phyloP scores from a whole-genome alignment of 2,113 vertebrate species.

The Cromileptes altivelis region DNA sequence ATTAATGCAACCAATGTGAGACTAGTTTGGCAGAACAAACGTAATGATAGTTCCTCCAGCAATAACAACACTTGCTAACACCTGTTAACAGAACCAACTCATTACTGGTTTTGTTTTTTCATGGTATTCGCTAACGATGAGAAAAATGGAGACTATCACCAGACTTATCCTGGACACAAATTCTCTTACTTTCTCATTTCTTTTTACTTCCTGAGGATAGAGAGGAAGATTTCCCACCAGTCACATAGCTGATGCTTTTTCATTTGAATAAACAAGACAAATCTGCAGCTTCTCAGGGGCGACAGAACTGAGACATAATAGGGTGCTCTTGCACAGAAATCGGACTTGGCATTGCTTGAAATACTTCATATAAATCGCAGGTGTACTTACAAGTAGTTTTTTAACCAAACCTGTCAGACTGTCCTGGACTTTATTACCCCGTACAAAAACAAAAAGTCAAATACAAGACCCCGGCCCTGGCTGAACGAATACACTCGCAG shows the following conservation, averaged over 20 bases:
- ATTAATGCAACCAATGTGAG: too few relatives aligned
- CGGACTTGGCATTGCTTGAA: not conserved
- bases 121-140: not conserved
- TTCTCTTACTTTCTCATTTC: not conserved
- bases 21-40: too few relatives aligned
- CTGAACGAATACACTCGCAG: too few relatives aligned
- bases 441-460: too few relatives aligned
- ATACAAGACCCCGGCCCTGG: too few relatives aligned
- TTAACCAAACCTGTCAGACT: too few relatives aligned
- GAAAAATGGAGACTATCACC: not conserved
- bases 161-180: not conserved
- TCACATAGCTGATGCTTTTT: conserved; percentile 16
- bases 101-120: not conserved
- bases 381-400: not conserved
- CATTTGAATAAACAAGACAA: conserved; percentile 27
- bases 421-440: too few relatives aligned
- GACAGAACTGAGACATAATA: not conserved
- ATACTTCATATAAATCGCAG: not conserved
- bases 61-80: too few relatives aligned
- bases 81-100: not conserved
- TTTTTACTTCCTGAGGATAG: not conserved
- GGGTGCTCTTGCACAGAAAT: not conserved
- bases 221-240: conserved; percentile 30
- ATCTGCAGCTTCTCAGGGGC: not conserved
- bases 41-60: too few relatives aligned